Evolutionary conservation across 2,888 invertebrate genomes (phyloP).

Genomic region (Elaeidobius kamerunicus): DNA sequence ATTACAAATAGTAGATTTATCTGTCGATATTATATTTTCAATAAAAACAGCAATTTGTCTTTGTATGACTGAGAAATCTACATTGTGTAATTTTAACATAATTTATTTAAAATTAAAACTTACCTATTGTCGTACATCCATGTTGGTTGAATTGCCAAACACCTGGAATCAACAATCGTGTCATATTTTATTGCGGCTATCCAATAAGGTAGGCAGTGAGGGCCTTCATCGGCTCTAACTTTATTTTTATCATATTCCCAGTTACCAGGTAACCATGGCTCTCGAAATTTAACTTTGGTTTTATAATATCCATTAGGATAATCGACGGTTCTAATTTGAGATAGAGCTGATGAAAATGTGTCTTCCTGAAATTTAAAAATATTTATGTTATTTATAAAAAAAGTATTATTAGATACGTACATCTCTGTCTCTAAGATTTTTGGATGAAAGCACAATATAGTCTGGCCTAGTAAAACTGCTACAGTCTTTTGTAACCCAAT

Average conservation of each 20-base stretch:
- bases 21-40: no score
- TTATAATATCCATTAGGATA: conserved; percentile 51
- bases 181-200: conserved; percentile 61
- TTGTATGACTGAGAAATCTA: no score
- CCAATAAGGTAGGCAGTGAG: conserved; percentile 69
- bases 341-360: conserved; percentile 45
- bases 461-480: conserved; percentile 42
- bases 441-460: conserved; percentile 43
- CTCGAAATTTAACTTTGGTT: conserved; percentile 57
- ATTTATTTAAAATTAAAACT: no score
- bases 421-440: conserved; percentile 43
- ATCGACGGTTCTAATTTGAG: conserved; percentile 45
- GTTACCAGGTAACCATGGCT: conserved; percentile 56
- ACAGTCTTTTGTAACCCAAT: conserved; percentile 52
- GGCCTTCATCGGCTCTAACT: conserved; percentile 44
- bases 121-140: conserved; percentile 74
- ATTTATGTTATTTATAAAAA: not conserved
- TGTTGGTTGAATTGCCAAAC: conserved; percentile 76
- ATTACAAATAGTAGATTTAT: no score
- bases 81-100: no score
- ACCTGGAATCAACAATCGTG: conserved; percentile 61
- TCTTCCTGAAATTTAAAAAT: conserved; percentile 47
- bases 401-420: no score
- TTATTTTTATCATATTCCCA: conserved; percentile 54
- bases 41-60: no score